Evolutionary conservation across 2,888 invertebrate genomes (phyloP).

Genomic region (Entomobrya multifasciata): DNA sequence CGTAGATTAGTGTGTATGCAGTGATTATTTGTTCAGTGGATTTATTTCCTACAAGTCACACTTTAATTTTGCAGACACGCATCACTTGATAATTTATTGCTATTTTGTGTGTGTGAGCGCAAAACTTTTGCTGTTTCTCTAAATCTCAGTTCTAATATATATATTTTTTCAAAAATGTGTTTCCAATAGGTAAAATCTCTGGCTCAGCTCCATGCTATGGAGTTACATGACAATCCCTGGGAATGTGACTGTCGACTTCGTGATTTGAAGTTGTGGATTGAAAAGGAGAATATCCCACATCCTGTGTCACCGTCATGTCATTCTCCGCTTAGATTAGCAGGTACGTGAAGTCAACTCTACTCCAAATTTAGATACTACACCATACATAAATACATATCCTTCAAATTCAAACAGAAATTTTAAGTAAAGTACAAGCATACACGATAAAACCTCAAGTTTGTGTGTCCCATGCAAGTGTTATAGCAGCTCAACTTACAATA

Average conservation of each 20-base stretch:
- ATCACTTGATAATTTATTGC: constrained; percentile 62
- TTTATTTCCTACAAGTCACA: constrained; percentile 21
- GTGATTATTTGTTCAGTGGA: neutral
- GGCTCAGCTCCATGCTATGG: constrained; percentile 86
- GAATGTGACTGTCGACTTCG: constrained; percentile 92
- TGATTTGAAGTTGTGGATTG: constrained; percentile 91
- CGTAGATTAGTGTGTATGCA: neutral
- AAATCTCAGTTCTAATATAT: neutral
- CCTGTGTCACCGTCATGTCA: constrained; percentile 90
- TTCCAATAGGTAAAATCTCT: constrained; percentile 78
- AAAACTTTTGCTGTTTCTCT: neutral
- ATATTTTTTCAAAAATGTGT: constrained; percentile 2
- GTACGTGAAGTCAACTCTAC: constrained; percentile 59
- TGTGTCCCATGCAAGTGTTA: neutral
- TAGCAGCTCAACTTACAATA: neutral
- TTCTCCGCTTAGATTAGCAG: constrained; percentile 80
- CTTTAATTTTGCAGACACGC: constrained; percentile 64
- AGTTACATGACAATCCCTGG: constrained; percentile 94
- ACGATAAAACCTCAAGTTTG: constrained; percentile 31
- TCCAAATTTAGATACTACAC: too few relatives aligned
- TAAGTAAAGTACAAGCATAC: too few relatives aligned
- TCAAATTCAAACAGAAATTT: too few relatives aligned
- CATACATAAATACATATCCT: neutral
- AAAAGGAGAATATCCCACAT: constrained; percentile 85
- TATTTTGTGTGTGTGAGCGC: neutral